Evolutionary conservation across 2,888 invertebrate genomes (phyloP), one percentile per base, ranked within the genome.

Genomic region (Halictus ligatus): DNA sequence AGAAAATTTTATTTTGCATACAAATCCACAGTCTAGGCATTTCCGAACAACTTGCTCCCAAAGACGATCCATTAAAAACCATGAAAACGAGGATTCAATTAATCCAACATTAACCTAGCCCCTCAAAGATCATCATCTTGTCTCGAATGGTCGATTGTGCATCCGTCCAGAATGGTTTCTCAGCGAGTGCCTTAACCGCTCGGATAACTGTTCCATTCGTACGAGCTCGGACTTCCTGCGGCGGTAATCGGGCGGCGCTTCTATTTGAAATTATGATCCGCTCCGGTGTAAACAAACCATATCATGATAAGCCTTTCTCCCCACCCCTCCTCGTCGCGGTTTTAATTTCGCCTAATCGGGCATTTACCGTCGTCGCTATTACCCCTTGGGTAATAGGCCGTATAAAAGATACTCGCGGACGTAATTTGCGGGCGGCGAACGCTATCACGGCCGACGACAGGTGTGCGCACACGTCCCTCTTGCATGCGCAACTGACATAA

Each of bases 401-500:
- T 87, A 88, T 91, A 89, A 91, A 90, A 91, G 90, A 88, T 90
- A 90, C 88, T 88, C 89, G 81, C 84, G 87, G 86, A 88, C 82
- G 88, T 89, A 89, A 88, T 90, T 89, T 86, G 86, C 90, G 88
- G 88, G 79, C 85, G 85, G 80, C 85, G 86, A 72, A 87, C 92
- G 91, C 92, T 92, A 94, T 92, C 90, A 91, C 83, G 79, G 78
- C 78, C 54, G 91, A 91, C 92, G 92, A 93, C 93, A 92, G 90
- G 91, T 92, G 92, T 91, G 92, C 90, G 90, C 91, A 91, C 92
- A 92, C 91, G 93, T 92, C 89, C 90, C 88, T 92, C 88, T 93
- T 92, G 93, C 93, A 94, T 94, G 94, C 91, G 87, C 89, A 92
- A 91, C 86, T 87, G 89, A 90, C 92, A 91, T 93, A 91, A 92